Evolutionary conservation across 2,888 invertebrate species (phyloP), one percentile per base, ranked within the genome.

Genomic region (Allophyes oxyacanthae): DNA sequence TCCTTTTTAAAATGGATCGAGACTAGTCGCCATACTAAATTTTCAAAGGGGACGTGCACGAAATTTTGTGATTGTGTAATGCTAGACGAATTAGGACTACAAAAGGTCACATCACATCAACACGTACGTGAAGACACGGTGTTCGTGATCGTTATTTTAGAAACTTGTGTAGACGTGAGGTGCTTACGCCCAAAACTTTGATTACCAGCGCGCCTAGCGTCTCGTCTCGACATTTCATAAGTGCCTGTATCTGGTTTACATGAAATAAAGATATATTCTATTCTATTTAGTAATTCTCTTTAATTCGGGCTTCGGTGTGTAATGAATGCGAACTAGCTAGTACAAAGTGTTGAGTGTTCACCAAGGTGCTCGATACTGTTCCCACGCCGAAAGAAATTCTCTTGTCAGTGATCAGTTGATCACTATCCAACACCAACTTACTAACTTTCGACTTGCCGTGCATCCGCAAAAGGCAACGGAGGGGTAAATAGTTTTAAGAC

Each of bases 41-140:
- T 77, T 79, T 50, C 64, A 66, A 71, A 55, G 43, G 59, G 48
- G 57, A 81, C 84, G 79, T 82, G 84, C 54, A 60, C 65, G 58
- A 82, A 82, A 79, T 84, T 78, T 65, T 52, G 43, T 57, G 53
- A 48, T 82, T 77, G 70, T 64, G 75, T 64, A 78, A 82, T 57
- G 46, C 44, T 74, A 75, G 72, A 77, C 77, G 66, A 60, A 75
- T 66, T 52, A 65, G 70, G 75, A 78, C 73, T 77, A 80, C 76
- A 79, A 83, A 85, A 81, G 76, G 74, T 77, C 75, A 64, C 72
- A 79, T 77, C 75, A 64, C 72, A 79, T 75, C 74, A 71, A 64
- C 33, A 55, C 25, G 56, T 75, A 73, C 66, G 63, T 65, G 71
- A 62, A 61, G 68, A 73, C 66, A 56, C 37, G 44, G 50, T 42